Evolutionary conservation across 2,797 vertebrate genomes (phyloP), one percentile per base, ranked within the genome.

Genomic region (Anomalospiza imberbis): DNA sequence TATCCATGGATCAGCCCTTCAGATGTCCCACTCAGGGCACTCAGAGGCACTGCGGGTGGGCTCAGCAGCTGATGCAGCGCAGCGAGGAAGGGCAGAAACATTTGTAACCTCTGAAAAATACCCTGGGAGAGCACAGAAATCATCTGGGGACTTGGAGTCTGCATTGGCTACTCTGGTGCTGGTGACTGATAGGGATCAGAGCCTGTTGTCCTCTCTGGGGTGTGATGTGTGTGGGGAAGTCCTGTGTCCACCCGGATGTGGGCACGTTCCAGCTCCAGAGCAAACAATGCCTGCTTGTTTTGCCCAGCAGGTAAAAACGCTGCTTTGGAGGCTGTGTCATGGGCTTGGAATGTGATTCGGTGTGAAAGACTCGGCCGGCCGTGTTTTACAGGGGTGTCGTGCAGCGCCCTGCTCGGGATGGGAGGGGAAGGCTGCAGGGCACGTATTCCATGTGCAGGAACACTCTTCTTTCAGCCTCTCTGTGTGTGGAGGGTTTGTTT

Each of bases 201-300:
- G 45, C 58, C 61, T 4, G 7, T 24, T 78, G 40, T 82, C 76
- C 70, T 91, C 55, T 19, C 1, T 12, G 29, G 36, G 38, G 13
- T 62, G 29, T 57, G 82, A 17, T 57, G 14, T 16, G 7, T 31
- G 18, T 25, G 42, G 76, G 48, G 45, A 76, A 76, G 74, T 36
- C 48, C 77, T 67, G 45, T 90, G 91, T 82, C 77, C 22, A 57
- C 67, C 80, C 7, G 36, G 83, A 77, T 74, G 80, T 45, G 84
- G 80, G 85, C 44, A 74, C 3, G 13, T 85, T 94, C 89, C 88
- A 85, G 82, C 77, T 77, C 65, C 84, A 63, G 57, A 78, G 85
- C 94, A 90, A 95, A 95, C 94, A 95, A 79, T 93, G 90, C 74
- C 63, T 90, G 51, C 88, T 76, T 91, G 93, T 90, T 88, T 76